These are phyloP conservation scores for Syrphus vitripennis DNA, from an alignment of 2,888 invertebrate genomes.

Conservation along the genomic window DNA sequence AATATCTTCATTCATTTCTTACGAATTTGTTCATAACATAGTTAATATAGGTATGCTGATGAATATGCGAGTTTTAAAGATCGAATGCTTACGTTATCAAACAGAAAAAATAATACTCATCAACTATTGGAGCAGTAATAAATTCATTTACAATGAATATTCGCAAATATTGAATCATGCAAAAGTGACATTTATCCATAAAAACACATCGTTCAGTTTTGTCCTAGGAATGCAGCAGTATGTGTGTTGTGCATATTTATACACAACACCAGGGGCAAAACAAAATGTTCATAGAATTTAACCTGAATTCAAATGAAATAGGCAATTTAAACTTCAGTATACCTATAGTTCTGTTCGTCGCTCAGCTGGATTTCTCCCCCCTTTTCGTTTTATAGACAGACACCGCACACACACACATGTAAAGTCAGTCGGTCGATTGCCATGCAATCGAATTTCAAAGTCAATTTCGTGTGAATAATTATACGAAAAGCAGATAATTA, in stretches of 20 bases:
- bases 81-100: background rate
- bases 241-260: background rate
- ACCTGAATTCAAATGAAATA: slow-evolving; percentile 28
- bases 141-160: slow-evolving; percentile 45
- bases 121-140: slow-evolving; percentile 16
- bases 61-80: background rate
- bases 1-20: background rate
- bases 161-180: slow-evolving; percentile 66
- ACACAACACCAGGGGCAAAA: background rate
- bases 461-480: slow-evolving; percentile 72
- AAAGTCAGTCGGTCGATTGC: slow-evolving; percentile 32
- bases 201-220: slow-evolving; percentile 10
- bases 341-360: background rate
- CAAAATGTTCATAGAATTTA: background rate
- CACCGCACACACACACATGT: background rate
- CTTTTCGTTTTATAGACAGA: background rate
- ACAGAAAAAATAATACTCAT: slow-evolving; percentile 33
- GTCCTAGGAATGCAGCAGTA: background rate
- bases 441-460: slow-evolving; percentile 71
- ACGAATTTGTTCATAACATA: background rate
- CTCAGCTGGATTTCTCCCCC: background rate
- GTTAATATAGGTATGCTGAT: too few species aligned
- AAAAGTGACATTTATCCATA: slow-evolving; percentile 67
- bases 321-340: slow-evolving; percentile 45
- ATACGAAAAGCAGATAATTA: slow-evolving; percentile 70